Conservation (phyloP, 2,888 invertebrate genomes). For the Melanostoma mellinum region DNA sequence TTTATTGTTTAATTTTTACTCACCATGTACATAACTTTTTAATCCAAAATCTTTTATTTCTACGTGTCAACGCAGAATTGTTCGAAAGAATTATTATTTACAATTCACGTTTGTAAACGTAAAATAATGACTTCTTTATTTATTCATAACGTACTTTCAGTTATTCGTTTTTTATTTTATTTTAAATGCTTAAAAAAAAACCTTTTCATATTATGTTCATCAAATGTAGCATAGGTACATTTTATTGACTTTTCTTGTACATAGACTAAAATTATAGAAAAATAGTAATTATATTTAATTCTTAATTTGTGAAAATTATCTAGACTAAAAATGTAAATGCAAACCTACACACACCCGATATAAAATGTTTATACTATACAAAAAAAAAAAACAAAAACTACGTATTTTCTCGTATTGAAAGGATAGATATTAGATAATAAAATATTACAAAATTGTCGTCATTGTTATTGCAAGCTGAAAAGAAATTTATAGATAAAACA, state of each 20-base stretch:
- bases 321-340: constrained; percentile 2
- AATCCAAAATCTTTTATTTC: constrained; percentile 24
- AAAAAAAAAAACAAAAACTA: constrained; percentile 29
- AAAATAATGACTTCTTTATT: constrained; percentile 40
- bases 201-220: neutral
- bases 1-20: neutral
- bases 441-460: constrained; percentile 25
- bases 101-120: constrained; percentile 13
- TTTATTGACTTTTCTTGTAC: constrained; percentile 65
- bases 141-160: constrained; percentile 55
- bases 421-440: constrained; percentile 39
- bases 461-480: constrained; percentile 57
- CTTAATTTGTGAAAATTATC: constrained; percentile 28
- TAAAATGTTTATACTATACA: constrained; percentile 40
- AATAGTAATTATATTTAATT: constrained; percentile 10
- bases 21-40: constrained; percentile 63
- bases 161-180: constrained; percentile 31
- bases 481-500: constrained; percentile 23
- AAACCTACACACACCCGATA: constrained; percentile 35
- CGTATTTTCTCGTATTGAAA: constrained; percentile 44
- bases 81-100: constrained; percentile 18
- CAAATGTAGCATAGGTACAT: neutral
- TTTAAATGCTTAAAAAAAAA: constrained; percentile 44
- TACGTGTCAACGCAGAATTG: constrained; percentile 60
- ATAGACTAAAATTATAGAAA: constrained; percentile 25